Evolutionary conservation across 92 coral and sea anemone genomes (phyloP).

Genomic region (Zoanthus sansibaricus): DNA sequence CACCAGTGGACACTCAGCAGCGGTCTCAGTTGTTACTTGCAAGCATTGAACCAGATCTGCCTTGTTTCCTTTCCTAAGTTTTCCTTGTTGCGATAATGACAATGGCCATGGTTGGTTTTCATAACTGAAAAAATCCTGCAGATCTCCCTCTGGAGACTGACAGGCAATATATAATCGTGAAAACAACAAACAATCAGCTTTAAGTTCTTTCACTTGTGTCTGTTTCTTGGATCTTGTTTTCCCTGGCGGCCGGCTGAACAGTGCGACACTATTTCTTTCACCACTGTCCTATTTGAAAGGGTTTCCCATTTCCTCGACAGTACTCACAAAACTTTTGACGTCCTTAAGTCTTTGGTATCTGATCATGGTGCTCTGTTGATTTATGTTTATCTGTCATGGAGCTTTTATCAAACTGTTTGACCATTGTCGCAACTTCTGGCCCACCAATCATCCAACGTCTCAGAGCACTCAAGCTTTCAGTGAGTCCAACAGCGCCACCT

Average conservation of each 20-base stretch:
- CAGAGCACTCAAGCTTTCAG: slow-evolving; percentile 53
- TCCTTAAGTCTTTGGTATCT: slow-evolving; percentile 46
- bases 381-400: slow-evolving; percentile 16
- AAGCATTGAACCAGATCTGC: slow-evolving; percentile 44
- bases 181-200: slow-evolving; percentile 53
- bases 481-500: slow-evolving; percentile 76
- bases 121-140: slow-evolving; percentile 55
- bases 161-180: slow-evolving; percentile 58
- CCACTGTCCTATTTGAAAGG: slow-evolving; percentile 62
- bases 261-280: slow-evolving; percentile 50
- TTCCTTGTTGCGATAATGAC: slow-evolving; percentile 43
- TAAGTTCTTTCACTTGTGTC: slow-evolving; percentile 53
- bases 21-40: slow-evolving; percentile 41
- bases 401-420: slow-evolving; percentile 42
- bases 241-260: slow-evolving; percentile 49
- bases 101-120: slow-evolving; percentile 60
- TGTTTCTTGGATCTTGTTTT: slow-evolving; percentile 51
- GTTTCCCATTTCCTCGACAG: slow-evolving; percentile 65
- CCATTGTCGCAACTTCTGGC: slow-evolving; percentile 57
- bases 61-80: slow-evolving; percentile 49
- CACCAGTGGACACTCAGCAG: slow-evolving; percentile 45
- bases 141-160: slow-evolving; percentile 52
- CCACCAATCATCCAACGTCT: slow-evolving; percentile 54
- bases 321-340: slow-evolving; percentile 25
- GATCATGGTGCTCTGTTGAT: slow-evolving; percentile 64